Evolutionary conservation across 2,888 invertebrate genomes (phyloP).

Genomic region (Caenorhabditis wallacei): DNA sequence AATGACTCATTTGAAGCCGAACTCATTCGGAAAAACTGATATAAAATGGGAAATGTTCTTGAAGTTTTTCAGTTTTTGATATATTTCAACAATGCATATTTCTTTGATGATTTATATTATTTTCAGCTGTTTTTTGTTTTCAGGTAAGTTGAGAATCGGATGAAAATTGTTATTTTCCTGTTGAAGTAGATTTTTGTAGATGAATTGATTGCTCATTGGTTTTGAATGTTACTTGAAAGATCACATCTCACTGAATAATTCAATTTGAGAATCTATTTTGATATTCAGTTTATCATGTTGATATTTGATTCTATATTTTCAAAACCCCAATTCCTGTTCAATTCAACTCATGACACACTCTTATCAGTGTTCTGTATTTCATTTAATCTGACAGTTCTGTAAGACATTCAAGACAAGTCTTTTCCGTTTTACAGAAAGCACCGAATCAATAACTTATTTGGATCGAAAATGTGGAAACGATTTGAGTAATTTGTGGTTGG

Average conservation of each 20-base stretch:
- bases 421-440: not conserved
- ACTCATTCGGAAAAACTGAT: not conserved
- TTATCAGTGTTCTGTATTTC: no score
- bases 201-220: no score
- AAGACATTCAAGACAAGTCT: not conserved
- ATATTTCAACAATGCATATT: not conserved
- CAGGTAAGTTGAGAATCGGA: not conserved
- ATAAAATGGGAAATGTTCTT: not conserved
- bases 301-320: not conserved
- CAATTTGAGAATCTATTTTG: no score
- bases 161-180: no score
- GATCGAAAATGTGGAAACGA: conserved; percentile 32
- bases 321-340: no score
- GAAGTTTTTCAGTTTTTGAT: not conserved
- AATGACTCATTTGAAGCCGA: not conserved
- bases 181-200: no score
- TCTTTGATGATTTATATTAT: not conserved
- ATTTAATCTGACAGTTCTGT: not conserved
- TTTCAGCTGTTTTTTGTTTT: not conserved
- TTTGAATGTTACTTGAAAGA: no score
- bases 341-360: no score
- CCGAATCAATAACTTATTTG: conserved; percentile 10
- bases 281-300: no score
- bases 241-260: no score
- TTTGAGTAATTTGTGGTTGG: conserved; percentile 38